These are phyloP conservation scores for Dynastes hyllus DNA, from an alignment of 2,888 invertebrate genomes.

Conservation along the genomic window DNA sequence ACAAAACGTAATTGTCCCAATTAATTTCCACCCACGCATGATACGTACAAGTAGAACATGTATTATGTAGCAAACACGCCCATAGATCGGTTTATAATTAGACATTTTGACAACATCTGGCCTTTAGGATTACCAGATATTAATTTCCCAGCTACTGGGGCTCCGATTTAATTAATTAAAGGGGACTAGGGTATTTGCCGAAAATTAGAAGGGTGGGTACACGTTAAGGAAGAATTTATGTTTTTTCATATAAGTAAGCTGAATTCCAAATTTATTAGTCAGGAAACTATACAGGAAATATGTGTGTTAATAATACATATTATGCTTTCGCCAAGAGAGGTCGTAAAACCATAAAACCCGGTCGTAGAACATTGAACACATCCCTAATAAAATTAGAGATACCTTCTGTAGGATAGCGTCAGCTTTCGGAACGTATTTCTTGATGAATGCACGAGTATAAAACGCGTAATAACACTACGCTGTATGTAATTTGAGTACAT, in stretches of 20 bases:
- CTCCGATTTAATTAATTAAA: conserved; percentile 26
- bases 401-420: background rate
- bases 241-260: conserved; percentile 27
- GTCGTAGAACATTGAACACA: background rate
- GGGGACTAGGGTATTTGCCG: conserved; percentile 11
- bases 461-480: no score
- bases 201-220: conserved; percentile 22
- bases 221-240: conserved; percentile 16
- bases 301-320: conserved; percentile 17
- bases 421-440: background rate
- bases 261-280: conserved; percentile 24
- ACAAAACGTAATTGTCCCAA: no score
- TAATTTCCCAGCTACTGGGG: conserved; percentile 27
- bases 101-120: conserved; percentile 34
- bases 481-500: no score
- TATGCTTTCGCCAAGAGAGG: background rate
- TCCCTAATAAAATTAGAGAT: conserved; percentile 6
- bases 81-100: conserved; percentile 28
- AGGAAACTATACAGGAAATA: conserved; percentile 27
- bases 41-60: no score
- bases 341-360: conserved; percentile 19
- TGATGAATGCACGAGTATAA: background rate
- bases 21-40: no score
- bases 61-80: conserved; percentile 7
- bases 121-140: conserved; percentile 26